Evolutionary conservation across 2,113 vertebrate species (phyloP).

Genomic region (Oryzias celebensis): DNA sequence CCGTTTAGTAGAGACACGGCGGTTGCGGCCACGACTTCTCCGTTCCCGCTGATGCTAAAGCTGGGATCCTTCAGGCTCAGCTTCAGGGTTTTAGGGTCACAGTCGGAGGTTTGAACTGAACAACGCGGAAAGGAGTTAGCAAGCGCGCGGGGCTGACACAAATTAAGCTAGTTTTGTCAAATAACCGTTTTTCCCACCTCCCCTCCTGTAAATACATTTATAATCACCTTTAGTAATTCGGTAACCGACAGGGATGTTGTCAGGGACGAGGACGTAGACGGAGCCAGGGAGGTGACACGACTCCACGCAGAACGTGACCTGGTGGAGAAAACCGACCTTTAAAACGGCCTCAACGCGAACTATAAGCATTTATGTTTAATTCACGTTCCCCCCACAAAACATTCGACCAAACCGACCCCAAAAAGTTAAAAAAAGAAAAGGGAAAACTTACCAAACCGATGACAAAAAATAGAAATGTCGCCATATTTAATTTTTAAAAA

Average conservation of each 20-base stretch:
- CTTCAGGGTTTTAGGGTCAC: slow-evolving; percentile 1
- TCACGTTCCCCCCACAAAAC: no score
- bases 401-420: no score
- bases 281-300: slow-evolving; percentile 33
- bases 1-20: neutral
- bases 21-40: slow-evolving; percentile 17
- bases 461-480: slow-evolving; percentile 23
- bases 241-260: slow-evolving; percentile 25
- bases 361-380: no score
- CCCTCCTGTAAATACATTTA: neutral
- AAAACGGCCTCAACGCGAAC: no score
- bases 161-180: neutral
- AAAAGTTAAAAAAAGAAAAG: neutral
- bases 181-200: neutral
- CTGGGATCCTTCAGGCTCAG: slow-evolving; percentile 27
- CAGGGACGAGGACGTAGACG: slow-evolving; percentile 31
- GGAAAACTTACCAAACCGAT: slow-evolving; percentile 53
- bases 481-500: slow-evolving; percentile 38
- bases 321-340: neutral
- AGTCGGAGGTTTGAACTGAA: slow-evolving; percentile 47
- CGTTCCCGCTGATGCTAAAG: slow-evolving; percentile 37
- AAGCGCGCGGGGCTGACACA: neutral
- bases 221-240: slow-evolving; percentile 50
- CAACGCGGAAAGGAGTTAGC: neutral
- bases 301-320: slow-evolving; percentile 36